Base-by-base conservation (phyloP, 2,888 invertebrate genomes). In the Isotomurus palustris region DNA sequence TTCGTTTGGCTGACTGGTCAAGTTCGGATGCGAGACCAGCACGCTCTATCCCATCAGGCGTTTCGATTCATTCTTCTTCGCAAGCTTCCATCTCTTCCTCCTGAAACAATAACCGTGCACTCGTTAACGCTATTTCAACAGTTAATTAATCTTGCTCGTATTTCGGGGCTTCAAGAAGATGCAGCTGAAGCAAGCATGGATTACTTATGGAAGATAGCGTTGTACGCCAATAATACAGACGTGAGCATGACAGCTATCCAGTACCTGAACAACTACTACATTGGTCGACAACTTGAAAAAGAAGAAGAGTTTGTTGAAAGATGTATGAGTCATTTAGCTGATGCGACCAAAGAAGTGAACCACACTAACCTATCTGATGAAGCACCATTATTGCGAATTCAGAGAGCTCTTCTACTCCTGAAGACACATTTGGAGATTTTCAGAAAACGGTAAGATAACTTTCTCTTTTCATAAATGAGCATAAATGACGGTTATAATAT, bases 231-330 rank as follows among this genome's bases (percentile, higher is more conserved):
- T 68, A 92, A 88, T 74, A 92, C 92, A 76, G 93, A 94, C 73
- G 94, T 95, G 2, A 92, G 92, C 66, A 85, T 93, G 84, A 88
- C 92, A 2, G 93, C 94, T 1, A 94, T 94, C 70, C 91, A 93
- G 74, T 92, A 92, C 74, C 81, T 95, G 55, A 95, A 94, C 75
- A 87, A 87, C 73, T 93, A 91, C 76, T 95, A 94, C 76, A 91
- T 94, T 84, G 89, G 91, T 6, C 88, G 91, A 61, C 89, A 91
- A 73, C 75, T 94, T 41, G 88, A 91, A 68, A 86, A 91, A 71
- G 94, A 94, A 76, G 87, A 88, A 59, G 93, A 94, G 73, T 95
- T 95, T 75, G 88, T 95, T 1, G 84, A 89, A 40, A 87, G 91
- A 68, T 94, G 94, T 74, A 94, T 94, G 93, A 87, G 87, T 50